These are phyloP conservation scores for Caenorhabditis sp. DNA, from an alignment of 2,888 invertebrate genomes.

Conservation along the genomic window DNA sequence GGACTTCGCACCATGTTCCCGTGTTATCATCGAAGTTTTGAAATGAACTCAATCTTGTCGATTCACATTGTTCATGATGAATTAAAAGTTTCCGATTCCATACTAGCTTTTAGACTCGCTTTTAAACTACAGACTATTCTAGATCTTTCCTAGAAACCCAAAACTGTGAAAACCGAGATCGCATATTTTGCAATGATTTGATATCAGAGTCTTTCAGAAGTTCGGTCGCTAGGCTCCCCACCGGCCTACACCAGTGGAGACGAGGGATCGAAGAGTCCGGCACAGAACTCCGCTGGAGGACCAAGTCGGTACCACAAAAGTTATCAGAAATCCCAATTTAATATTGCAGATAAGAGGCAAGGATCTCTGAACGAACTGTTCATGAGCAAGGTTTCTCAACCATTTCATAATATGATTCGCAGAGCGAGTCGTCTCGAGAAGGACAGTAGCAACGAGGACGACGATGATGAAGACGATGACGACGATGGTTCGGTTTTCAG, in stretches of 20 bases:
- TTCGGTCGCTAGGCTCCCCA: slow-evolving; percentile 22
- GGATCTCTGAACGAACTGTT: slow-evolving; percentile 55
- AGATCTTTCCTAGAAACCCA: no score
- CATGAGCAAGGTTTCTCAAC: slow-evolving; percentile 55
- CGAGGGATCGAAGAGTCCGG: slow-evolving; percentile 1
- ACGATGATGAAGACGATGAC: slow-evolving; percentile 32
- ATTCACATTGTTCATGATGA: no score
- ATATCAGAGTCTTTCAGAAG: background rate
- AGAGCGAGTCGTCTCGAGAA: slow-evolving; percentile 49
- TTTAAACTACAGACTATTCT: no score
- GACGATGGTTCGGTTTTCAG: slow-evolving; percentile 16
- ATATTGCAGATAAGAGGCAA: slow-evolving; percentile 43
- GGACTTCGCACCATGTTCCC: no score
- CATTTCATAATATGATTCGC: slow-evolving; percentile 56
- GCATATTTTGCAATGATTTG: no score
- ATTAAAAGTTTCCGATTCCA: no score
- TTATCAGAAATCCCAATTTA: background rate
- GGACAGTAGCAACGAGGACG: slow-evolving; percentile 33
- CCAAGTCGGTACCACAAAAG: background rate
- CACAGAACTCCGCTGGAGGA: background rate
- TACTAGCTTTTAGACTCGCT: no score
- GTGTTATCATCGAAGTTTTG: no score
- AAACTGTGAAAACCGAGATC: no score
- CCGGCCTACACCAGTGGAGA: slow-evolving; percentile 55
- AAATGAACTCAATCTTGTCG: no score